Conservation (phyloP, 2,888 invertebrate species). For the Zootermopsis nevadensis region DNA sequence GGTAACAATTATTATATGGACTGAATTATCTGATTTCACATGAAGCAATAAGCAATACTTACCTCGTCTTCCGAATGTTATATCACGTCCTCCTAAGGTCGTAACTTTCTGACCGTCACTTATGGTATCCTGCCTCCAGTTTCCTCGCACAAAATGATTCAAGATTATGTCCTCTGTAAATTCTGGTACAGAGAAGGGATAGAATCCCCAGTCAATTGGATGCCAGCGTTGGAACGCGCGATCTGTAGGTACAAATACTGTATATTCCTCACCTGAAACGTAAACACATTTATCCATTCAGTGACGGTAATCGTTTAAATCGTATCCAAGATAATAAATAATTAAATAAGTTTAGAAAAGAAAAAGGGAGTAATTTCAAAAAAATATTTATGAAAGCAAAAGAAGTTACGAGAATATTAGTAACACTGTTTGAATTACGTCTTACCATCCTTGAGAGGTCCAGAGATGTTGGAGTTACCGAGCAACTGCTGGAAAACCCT, state of each 20-base stretch:
- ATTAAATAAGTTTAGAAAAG: background rate
- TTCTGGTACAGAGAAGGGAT: conserved; percentile 74
- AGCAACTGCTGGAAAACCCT: conserved; percentile 74
- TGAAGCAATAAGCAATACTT: too few relatives aligned
- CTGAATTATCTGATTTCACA: too few relatives aligned
- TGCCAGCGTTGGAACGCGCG: conserved; percentile 76
- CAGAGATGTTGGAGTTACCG: conserved; percentile 70
- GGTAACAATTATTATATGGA: too few relatives aligned
- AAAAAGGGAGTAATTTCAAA: background rate
- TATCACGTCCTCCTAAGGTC: conserved; percentile 70
- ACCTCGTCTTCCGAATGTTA: conserved; percentile 55
- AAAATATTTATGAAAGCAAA: background rate
- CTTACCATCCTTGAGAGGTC: conserved; percentile 67
- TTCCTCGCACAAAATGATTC: conserved; percentile 71
- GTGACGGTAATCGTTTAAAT: too few relatives aligned
- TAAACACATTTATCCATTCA: background rate
- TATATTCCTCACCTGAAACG: conserved; percentile 67
- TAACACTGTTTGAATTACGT: conserved; percentile 23
- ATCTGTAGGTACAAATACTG: conserved; percentile 73
- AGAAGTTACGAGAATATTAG: too few relatives aligned
- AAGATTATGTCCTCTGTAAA: conserved; percentile 72
- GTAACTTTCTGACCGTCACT: conserved; percentile 67
- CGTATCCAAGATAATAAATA: too few relatives aligned
- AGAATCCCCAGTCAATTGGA: conserved; percentile 77
- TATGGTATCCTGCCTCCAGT: conserved; percentile 68